Evolutionary conservation across 2,888 invertebrate genomes (phyloP).

Genomic region (Perizoma flavofasciatum): DNA sequence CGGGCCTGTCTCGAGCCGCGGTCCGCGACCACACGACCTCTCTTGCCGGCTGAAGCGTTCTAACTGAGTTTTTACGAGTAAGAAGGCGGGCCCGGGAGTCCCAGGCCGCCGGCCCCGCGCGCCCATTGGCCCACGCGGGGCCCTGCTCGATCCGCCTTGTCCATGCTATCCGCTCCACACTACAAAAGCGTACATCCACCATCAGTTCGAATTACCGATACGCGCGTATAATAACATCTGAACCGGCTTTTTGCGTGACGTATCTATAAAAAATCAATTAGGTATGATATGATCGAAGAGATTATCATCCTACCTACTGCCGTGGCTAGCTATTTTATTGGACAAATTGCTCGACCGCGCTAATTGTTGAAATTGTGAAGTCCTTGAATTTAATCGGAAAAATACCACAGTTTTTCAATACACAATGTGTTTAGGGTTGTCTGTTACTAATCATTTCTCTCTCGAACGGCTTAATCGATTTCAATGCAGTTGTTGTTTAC

Average conservation of each 20-base stretch:
- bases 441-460: no score
- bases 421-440: no score
- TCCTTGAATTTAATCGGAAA: slow-evolving; percentile 33
- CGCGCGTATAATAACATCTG: slow-evolving; percentile 45
- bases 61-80: slow-evolving; percentile 54
- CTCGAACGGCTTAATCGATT: no score
- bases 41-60: slow-evolving; percentile 52
- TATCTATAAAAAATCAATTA: slow-evolving; percentile 52
- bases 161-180: slow-evolving; percentile 25
- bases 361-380: slow-evolving; percentile 26
- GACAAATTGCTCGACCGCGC: slow-evolving; percentile 24
- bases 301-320: slow-evolving; percentile 34
- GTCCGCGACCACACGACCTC: slow-evolving; percentile 31
- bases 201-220: slow-evolving; percentile 51
- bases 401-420: slow-evolving; percentile 13
- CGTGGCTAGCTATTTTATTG: slow-evolving; percentile 8
- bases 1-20: slow-evolving; percentile 25
- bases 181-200: slow-evolving; percentile 46
- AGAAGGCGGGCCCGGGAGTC: slow-evolving; percentile 48
- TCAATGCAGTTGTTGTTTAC: no score
- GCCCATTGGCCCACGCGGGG: slow-evolving; percentile 15
- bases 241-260: slow-evolving; percentile 52
- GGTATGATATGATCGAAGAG: slow-evolving; percentile 45
- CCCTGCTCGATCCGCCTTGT: slow-evolving; percentile 1
- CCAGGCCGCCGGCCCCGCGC: slow-evolving; percentile 30